phyloP scores from a whole-genome alignment of 2,113 vertebrate species.

The Gallinago paraguaiae region DNA sequence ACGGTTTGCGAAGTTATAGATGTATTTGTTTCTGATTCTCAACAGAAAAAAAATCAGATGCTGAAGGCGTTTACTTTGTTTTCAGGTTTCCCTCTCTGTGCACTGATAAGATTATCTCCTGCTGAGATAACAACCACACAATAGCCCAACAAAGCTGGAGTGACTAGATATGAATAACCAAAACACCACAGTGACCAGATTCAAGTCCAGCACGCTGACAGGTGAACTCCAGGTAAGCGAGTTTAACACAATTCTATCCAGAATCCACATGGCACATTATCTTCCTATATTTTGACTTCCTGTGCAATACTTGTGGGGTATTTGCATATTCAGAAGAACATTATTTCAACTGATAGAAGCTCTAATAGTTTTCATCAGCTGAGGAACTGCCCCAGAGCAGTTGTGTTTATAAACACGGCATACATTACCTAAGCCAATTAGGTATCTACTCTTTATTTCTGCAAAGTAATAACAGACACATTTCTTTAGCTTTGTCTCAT shows the following conservation, averaged over 20 bases:
- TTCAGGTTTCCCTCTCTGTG: not conserved
- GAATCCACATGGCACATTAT: not conserved
- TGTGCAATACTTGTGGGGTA: not conserved
- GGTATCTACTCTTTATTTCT: not conserved
- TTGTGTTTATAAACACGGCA: not conserved
- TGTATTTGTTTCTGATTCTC: not conserved
- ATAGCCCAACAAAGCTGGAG: not conserved
- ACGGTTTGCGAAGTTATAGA: not conserved
- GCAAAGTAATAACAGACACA: not conserved
- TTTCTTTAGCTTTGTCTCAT: constrained; percentile 27
- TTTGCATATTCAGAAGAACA: not conserved
- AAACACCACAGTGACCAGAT: not conserved
- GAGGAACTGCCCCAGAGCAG: not conserved
- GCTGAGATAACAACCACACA: not conserved
- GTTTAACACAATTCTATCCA: not conserved
- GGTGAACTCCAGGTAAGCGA: not conserved
- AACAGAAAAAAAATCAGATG: not conserved
- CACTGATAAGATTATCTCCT: not conserved
- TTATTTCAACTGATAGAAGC: not conserved
- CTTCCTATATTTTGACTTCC: not conserved
- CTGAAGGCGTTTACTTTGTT: not conserved
- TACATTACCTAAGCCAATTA: not conserved
- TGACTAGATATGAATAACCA: not conserved
- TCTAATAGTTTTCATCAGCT: not conserved
- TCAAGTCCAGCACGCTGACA: not conserved